Base-by-base conservation (phyloP, 2,113 vertebrate genomes). In the Corythoichthys haematopterus region DNA sequence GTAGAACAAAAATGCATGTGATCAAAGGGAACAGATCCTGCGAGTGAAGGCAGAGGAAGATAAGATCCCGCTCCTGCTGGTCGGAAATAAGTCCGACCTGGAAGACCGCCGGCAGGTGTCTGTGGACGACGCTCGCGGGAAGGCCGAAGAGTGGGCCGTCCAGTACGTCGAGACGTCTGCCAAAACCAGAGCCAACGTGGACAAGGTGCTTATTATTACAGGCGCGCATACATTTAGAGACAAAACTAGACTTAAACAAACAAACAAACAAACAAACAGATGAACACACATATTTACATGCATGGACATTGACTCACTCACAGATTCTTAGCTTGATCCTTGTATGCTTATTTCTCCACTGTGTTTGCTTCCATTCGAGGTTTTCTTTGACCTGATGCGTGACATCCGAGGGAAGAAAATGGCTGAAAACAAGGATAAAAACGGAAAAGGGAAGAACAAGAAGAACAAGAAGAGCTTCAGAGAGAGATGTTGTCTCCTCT, bases 361-460 rank as follows among this genome's bases (percentile, higher is more conserved):
- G 38, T n/a, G 1, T n/a, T 15, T 15, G 62, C n/a, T 10, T 36
- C 11, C 35, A 66, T 61, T 75, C 28, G 64, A 98, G 96, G 97
- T 98, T 20, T 99, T 99, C 86, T 98, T 99, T 89, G 97, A 99
- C 84, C 91, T 99, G 75, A 98, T 98, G 97, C 93, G 96, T 72
- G 96, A 98, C 88, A 93, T 99, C 72, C 91, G 95, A 86, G 91
- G 95, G 74, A 98, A 98, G 91, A 99, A 99, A 89, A 94, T 97
- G 94, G 93, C 95, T 2, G 97, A 98, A 92, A 98, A 97, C 87
- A 98, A 98, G 88, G 95, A 98, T 88, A 98, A 96, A 89, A 98
- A 97, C 16, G 96, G 96, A 63, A 97, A 97, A 90, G 96, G 95
- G 81, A 98, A 96, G 83, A 92, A 94, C 86, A 96, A 96, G 91